Base-by-base conservation (phyloP, 1,140 invertebrate species). In the Streblospio benedicti region DNA sequence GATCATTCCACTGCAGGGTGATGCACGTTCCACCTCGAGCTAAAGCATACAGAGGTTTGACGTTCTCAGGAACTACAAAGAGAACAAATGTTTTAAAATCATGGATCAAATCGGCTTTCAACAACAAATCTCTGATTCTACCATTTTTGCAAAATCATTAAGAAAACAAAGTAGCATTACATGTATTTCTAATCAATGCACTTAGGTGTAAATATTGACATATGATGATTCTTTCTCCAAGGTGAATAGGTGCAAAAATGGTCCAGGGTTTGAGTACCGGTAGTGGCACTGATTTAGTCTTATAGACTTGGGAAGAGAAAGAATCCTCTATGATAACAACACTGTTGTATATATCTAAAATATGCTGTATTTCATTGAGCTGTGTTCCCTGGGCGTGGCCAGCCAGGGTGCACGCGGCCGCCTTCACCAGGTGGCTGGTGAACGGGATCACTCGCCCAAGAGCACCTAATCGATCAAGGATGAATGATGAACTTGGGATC, bases 361-460 rank as follows among this genome's bases (percentile, higher is more conserved):
- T n/a, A 3, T 30, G 3, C 18, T 20, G 27, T 1, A 52, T 51
- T 51, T 51, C 27, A 2, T 27, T 28, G 5, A 18, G 43, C 53
- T 18, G 74, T 72, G 72, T 71, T 76, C 75, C 45, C 71, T 67
- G 2, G 60, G 60, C 6, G 72, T 76, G 1, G 53, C 75, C 75
- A 6, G 71, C 73, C 28, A 64, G 59, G 18, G 74, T 77, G 63
- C 75, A 77, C 6, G 74, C 74, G 20, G 64, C 61, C 41, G 75
- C 65, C 44, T 66, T 67, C 9, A 77, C 58, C 28, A 60, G 51
- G 65, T 77, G 76, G 35, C 66, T 68, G 18, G 73, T 77, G 60
- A 68, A 65, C 16, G 75, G 75, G 9, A 69, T 67, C 4, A 68
- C 65, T n/a, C n/a, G n/a, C n/a, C n/a, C n/a, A n/a, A n/a, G n/a